Percentiles rank a stretch among this genome's conserved stretches.
Conservation (phyloP, 2,888 invertebrate genomes). For the Acronicta leporina region DNA sequence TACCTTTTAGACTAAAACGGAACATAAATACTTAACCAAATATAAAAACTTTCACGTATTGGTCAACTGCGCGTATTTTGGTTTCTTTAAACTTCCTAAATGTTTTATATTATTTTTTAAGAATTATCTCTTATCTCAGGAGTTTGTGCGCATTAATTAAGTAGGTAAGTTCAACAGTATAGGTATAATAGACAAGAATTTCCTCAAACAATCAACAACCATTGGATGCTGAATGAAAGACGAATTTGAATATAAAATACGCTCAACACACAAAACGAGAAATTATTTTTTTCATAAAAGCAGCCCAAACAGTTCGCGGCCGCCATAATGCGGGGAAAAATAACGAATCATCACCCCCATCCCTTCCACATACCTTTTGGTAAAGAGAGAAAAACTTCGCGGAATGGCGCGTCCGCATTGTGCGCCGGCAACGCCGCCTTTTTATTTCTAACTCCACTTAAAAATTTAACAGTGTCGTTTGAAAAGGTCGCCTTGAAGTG, state of each 20-base stretch:
- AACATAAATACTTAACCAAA: too few relatives aligned
- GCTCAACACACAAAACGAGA: slow-evolving; percentile 34
- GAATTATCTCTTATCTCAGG: too few relatives aligned
- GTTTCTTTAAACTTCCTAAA: too few relatives aligned
- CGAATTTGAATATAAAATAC: slow-evolving; percentile 40
- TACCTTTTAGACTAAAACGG: too few relatives aligned
- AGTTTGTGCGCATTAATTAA: too few relatives aligned
- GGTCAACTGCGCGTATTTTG: too few relatives aligned
- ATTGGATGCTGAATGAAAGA: slow-evolving; percentile 44
- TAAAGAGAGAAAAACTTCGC: slow-evolving; percentile 51
- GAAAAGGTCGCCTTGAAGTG: slow-evolving; percentile 53
- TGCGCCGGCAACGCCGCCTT: slow-evolving; percentile 46
- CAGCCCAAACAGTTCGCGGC: slow-evolving; percentile 46
- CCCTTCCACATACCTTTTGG: slow-evolving; percentile 45
- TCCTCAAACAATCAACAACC: slow-evolving; percentile 25
- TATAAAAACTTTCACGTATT: too few relatives aligned
- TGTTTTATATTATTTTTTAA: too few relatives aligned
- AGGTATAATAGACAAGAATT: slow-evolving; percentile 2
- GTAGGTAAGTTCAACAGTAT: neutral
- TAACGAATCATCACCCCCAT: slow-evolving; percentile 51
- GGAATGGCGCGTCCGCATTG: slow-evolving; percentile 45
- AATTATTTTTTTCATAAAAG: slow-evolving; percentile 42
- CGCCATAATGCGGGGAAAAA: slow-evolving; percentile 53
- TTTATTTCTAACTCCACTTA: slow-evolving; percentile 56
- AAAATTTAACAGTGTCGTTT: slow-evolving; percentile 57